phyloP scores from a whole-genome alignment of 2,797 vertebrate genomes.

The Labeo calbasu region DNA sequence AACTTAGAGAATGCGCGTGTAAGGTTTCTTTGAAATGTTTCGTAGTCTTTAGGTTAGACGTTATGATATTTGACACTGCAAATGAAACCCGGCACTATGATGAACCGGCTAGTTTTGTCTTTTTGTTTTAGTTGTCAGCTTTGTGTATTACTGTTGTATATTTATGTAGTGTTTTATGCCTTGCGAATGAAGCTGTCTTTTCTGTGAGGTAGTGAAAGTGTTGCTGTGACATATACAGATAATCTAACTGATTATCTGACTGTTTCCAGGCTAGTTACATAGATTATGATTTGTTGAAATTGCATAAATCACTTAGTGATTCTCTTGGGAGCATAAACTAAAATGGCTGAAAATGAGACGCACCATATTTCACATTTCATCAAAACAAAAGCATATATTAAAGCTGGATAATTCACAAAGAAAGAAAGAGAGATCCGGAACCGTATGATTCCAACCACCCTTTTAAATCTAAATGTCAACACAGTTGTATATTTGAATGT shows the following conservation, averaged over 20 bases:
- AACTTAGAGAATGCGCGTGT: neutral
- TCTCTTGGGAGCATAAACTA: neutral
- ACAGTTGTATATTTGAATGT: conserved; percentile 1
- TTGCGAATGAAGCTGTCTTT: neutral
- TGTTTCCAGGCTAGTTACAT: neutral
- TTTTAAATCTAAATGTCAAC: conserved; percentile 1
- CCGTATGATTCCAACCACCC: neutral
- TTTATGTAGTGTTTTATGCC: neutral
- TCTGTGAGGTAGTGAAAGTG: neutral
- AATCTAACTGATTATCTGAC: neutral
- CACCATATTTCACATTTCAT: neutral
- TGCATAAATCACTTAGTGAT: neutral
- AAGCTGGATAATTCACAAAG: neutral
- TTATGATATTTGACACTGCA: neutral
- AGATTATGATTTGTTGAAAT: neutral
- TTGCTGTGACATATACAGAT: neutral
- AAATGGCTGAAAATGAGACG: neutral
- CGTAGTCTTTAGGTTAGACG: neutral
- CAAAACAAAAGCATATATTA: neutral
- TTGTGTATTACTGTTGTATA: neutral
- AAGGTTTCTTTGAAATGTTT: neutral
- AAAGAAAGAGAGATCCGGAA: neutral
- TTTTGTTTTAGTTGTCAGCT: neutral
- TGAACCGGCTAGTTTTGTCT: neutral
- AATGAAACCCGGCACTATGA: neutral